These are phyloP conservation scores for cat (Felis catus) DNA, from an alignment of 2,113 vertebrate species.

Conservation along the genomic window DNA sequence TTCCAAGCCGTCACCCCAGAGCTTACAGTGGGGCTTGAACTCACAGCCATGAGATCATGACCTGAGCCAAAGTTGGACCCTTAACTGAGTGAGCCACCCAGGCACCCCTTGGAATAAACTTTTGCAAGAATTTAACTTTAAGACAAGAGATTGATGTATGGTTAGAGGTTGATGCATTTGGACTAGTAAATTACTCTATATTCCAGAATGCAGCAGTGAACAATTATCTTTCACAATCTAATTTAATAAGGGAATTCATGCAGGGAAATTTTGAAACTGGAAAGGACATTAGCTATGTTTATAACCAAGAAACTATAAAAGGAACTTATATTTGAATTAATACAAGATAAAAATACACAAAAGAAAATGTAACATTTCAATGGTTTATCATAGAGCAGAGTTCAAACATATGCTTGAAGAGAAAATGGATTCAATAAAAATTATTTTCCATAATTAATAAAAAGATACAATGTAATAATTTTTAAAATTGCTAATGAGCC, in stretches of 20 bases:
- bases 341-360: background rate
- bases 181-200: conserved; percentile 31
- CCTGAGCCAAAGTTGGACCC: no score
- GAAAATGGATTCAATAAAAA: background rate
- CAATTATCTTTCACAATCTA: conserved; percentile 26
- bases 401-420: conserved; percentile 19
- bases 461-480: conserved; percentile 32
- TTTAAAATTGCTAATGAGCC: background rate
- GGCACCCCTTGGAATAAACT: background rate
- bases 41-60: no score
- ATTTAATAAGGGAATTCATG: conserved; percentile 46
- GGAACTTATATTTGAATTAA: conserved; percentile 17
- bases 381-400: conserved; percentile 20
- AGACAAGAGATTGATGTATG: conserved; percentile 18
- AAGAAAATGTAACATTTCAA: conserved; percentile 5
- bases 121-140: conserved; percentile 32
- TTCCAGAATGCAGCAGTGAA: conserved; percentile 14
- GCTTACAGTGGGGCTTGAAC: no score
- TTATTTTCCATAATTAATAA: conserved; percentile 41
- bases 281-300: conserved; percentile 3
- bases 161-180: conserved; percentile 22
- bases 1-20: no score
- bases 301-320: conserved; percentile 4
- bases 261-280: background rate
- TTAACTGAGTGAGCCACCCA: no score